Evolutionary conservation across 2,113 vertebrate genomes (phyloP).

Genomic region (Pachycephala philippinensis): DNA sequence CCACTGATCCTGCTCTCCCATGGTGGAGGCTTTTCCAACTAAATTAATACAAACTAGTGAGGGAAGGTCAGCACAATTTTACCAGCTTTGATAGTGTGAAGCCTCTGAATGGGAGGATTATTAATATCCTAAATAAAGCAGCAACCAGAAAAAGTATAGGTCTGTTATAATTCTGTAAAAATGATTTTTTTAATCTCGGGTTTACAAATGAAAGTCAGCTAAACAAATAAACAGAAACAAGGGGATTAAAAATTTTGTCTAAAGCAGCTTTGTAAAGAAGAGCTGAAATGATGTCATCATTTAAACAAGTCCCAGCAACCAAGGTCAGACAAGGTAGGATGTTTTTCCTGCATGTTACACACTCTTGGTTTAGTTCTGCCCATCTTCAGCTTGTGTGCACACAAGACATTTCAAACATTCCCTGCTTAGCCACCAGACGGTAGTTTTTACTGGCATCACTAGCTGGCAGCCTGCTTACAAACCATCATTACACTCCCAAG

Average conservation of each 20-base stretch:
- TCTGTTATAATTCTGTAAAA: conserved; percentile 16
- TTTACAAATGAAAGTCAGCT: conserved; percentile 36
- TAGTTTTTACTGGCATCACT: neutral
- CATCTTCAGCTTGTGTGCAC: neutral
- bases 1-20: neutral
- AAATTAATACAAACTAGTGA: neutral
- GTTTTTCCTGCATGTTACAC: neutral
- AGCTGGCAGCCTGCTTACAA: neutral
- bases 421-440: neutral
- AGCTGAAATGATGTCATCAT: conserved; percentile 20
- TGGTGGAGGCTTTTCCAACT: neutral
- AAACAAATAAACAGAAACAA: conserved; percentile 40
- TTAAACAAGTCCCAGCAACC: neutral
- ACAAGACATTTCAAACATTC: neutral
- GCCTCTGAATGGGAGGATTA: neutral
- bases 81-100: neutral
- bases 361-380: neutral
- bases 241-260: conserved; percentile 42
- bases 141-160: neutral
- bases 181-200: conserved; percentile 9
- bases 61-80: neutral
- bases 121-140: conserved; percentile 16
- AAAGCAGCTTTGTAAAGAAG: conserved; percentile 51
- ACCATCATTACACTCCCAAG: neutral
- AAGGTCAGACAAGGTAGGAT: conserved; percentile 15